These are phyloP conservation scores for Botrylloides violaceus DNA, from an alignment of 23 tunicate genomes.

Conservation along the genomic window DNA sequence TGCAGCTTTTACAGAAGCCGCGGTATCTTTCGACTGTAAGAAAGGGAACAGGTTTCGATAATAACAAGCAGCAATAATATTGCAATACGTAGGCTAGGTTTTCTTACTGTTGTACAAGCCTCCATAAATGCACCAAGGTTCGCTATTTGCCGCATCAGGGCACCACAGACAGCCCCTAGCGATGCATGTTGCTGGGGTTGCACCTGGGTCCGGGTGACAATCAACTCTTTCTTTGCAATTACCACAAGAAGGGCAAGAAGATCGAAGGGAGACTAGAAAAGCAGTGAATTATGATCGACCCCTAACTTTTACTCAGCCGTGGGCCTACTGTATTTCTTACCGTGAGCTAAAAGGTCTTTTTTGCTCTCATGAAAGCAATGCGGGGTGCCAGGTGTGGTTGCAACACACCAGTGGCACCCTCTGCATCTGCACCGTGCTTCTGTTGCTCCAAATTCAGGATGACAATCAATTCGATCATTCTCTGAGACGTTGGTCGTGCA, in stretches of 20 bases:
- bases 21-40: slow-evolving; percentile 9
- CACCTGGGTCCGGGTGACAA: slow-evolving; percentile 29
- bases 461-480: slow-evolving; percentile 17
- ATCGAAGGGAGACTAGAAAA: slow-evolving; percentile 9
- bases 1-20: not conserved
- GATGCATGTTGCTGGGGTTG: slow-evolving; percentile 4
- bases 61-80: too few relatives aligned
- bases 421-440: slow-evolving; percentile 36
- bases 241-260: slow-evolving; percentile 4
- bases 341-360: not conserved
- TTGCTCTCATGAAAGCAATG: slow-evolving; percentile 42
- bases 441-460: slow-evolving; percentile 33
- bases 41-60: too few relatives aligned
- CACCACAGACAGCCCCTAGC: slow-evolving; percentile 25
- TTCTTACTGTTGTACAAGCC: slow-evolving; percentile 10
- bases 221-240: slow-evolving; percentile 14
- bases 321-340: slow-evolving; percentile 1
- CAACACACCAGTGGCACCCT: slow-evolving; percentile 51
- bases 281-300: too few relatives aligned
- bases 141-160: slow-evolving; percentile 4
- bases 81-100: too few relatives aligned
- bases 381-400: slow-evolving; percentile 63
- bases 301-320: too few relatives aligned
- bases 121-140: slow-evolving; percentile 25
- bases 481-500: slow-evolving; percentile 6